A percentile compares a stretch with the other conserved stretches of the same genome.
These are phyloP conservation scores for Hemicordylus capensis DNA, from an alignment of 2,113 vertebrate species.

Conservation along the genomic window DNA sequence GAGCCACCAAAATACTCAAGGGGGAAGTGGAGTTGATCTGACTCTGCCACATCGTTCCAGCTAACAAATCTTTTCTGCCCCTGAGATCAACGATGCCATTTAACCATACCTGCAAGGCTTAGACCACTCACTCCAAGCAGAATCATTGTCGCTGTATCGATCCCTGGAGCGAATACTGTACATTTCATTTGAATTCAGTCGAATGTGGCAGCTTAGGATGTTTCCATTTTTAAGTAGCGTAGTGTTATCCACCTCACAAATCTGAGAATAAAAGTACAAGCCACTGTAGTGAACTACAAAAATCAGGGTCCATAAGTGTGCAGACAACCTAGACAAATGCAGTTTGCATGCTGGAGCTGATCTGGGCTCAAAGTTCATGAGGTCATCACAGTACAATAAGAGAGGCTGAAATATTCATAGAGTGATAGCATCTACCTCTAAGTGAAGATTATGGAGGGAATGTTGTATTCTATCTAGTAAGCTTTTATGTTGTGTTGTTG, in stretches of 20 bases:
- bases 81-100: background rate
- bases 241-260: background rate
- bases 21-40: background rate
- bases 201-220: background rate
- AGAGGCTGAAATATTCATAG: background rate
- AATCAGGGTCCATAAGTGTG: background rate
- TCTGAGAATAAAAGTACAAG: background rate
- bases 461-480: too few relatives aligned
- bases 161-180: background rate
- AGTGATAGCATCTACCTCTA: background rate
- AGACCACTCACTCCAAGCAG: conserved; percentile 26
- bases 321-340: too few relatives aligned
- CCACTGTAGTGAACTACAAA: background rate
- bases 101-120: background rate
- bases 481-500: too few relatives aligned
- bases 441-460: background rate
- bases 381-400: background rate
- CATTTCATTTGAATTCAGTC: fast-evolving
- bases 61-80: background rate
- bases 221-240: background rate
- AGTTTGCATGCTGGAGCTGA: background rate
- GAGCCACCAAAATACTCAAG: background rate
- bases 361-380: background rate
- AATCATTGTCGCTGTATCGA: background rate
- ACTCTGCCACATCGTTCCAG: too few relatives aligned